Evolutionary conservation across 2,888 invertebrate genomes (phyloP), one percentile per base, ranked within the genome.

Genomic region (Orthosia incerta): DNA sequence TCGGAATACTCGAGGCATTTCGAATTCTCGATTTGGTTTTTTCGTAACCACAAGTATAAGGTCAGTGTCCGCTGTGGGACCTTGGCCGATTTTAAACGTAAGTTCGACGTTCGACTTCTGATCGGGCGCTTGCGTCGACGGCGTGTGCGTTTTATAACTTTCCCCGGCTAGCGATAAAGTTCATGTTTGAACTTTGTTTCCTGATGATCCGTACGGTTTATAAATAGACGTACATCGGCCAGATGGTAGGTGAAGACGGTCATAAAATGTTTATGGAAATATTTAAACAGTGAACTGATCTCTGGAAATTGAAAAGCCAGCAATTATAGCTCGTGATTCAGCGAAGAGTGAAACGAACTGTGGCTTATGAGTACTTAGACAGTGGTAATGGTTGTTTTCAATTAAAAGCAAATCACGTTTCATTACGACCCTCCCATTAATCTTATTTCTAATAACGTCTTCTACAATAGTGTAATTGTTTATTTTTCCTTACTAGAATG

Each of bases 1-100:
- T 88, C 81, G 68, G 78, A 82, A 84, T 84, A 75, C 67, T 72
- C 64, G 74, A 82, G 78, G 80, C 76, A 82, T 86, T 84, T 86
- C 67, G 82, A 83, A 87, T 87, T 84, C 79, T 87, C 83, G 84
- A 66, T 85, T 85, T 67, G 69, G 75, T 85, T 88, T 88, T 87
- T 90, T 89, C 86, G 83, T 87, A 85, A 88, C 74, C 84, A 82
- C 82, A 88, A 72, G 72, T 79, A 83, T 87, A 87, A 90, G 95
- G 94, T 95, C 94, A 92, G 83, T 91, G 92, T 91, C 93, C 95
- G 82, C 85, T 89, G 76, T 62, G 87, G 90, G 94, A 95, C 96
- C 96, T 96, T 96, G 96, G 96, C 96, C 96, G 95, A 96, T 93
- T 95, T 95, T 92, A 92, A 93, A 93, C 91, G 87, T 90, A 92